These are phyloP conservation scores for Microdon myrmicae DNA, from an alignment of 2,888 invertebrate species.

Conservation along the genomic window DNA sequence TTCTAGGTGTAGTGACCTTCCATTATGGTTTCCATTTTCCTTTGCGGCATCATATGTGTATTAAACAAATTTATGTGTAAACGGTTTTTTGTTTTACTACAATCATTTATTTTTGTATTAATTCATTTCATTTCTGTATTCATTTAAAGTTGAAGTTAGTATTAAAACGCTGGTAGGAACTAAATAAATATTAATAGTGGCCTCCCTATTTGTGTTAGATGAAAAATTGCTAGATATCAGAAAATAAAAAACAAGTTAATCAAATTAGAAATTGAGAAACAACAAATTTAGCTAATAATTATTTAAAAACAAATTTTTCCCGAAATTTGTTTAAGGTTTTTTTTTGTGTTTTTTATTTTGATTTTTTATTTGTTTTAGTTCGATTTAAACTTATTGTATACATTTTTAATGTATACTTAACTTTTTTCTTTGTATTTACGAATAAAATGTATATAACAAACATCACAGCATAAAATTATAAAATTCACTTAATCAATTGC, in stretches of 20 bases:
- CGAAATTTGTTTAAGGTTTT: slow-evolving; percentile 24
- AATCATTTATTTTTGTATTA: slow-evolving; percentile 43
- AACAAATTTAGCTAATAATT: no score
- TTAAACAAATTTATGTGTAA: no score
- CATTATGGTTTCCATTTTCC: neutral
- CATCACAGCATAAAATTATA: slow-evolving; percentile 28
- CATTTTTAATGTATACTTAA: no score
- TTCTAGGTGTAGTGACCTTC: no score
- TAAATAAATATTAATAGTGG: slow-evolving; percentile 44
- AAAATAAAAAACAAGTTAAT: no score
- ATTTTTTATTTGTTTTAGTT: slow-evolving; percentile 5
- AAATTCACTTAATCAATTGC: slow-evolving; percentile 14
- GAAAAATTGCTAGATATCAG: slow-evolving; percentile 40
- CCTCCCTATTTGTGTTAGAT: slow-evolving; percentile 43
- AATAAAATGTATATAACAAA: slow-evolving; percentile 32
- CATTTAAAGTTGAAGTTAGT: slow-evolving; percentile 24
- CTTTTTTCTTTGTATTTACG: slow-evolving; percentile 11
- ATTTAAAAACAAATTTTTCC: slow-evolving; percentile 29
- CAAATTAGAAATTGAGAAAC: slow-evolving; percentile 6
- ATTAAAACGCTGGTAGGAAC: slow-evolving; percentile 45
- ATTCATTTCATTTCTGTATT: slow-evolving; percentile 18
- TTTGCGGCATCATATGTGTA: neutral
- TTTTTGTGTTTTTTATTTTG: slow-evolving; percentile 17
- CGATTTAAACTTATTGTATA: slow-evolving; percentile 12
- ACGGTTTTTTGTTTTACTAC: slow-evolving; percentile 33